phyloP scores from a whole-genome alignment of 2,797 vertebrate species.

The Geotrypetes seraphini region DNA sequence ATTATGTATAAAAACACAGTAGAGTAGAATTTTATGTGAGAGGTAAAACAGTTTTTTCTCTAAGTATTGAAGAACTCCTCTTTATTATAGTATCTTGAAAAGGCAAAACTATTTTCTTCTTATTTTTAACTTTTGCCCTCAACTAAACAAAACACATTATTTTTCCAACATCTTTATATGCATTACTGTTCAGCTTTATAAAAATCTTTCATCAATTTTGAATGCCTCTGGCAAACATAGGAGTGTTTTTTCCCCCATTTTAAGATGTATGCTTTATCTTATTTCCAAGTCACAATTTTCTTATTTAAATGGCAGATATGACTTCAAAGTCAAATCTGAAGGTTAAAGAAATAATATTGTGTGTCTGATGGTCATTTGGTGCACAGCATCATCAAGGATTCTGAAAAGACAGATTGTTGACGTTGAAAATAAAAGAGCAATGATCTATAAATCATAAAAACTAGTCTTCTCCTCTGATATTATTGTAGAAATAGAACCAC shows the following conservation, averaged over 20 bases:
- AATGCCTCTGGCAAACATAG: conserved; percentile 37
- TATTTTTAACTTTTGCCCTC: conserved; percentile 25
- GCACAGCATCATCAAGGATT: conserved; percentile 15
- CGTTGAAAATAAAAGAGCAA: background rate
- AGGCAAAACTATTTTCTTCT: conserved; percentile 14
- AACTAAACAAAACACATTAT: background rate
- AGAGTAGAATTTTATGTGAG: conserved; percentile 31
- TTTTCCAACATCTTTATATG: conserved; percentile 15
- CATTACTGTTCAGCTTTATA: conserved; percentile 36
- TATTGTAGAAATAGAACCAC: too few relatives aligned
- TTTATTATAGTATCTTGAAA: conserved; percentile 36
- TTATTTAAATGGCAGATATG: conserved; percentile 44
- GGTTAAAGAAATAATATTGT: too few relatives aligned
- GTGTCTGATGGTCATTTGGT: conserved; percentile 10
- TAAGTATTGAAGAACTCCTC: conserved; percentile 29
- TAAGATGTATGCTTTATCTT: conserved; percentile 37
- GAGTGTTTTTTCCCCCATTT: conserved; percentile 26
- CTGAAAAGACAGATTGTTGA: background rate
- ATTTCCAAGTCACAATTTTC: conserved; percentile 24
- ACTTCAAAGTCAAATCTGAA: conserved; percentile 46
- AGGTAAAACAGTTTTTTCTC: conserved; percentile 41
- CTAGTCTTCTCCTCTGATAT: too few relatives aligned
- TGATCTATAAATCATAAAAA: background rate
- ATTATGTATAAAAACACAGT: conserved; percentile 47
- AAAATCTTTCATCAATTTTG: conserved; percentile 44